phyloP scores from a whole-genome alignment of 2,888 invertebrate species.

The Cheilosia scutellata region DNA sequence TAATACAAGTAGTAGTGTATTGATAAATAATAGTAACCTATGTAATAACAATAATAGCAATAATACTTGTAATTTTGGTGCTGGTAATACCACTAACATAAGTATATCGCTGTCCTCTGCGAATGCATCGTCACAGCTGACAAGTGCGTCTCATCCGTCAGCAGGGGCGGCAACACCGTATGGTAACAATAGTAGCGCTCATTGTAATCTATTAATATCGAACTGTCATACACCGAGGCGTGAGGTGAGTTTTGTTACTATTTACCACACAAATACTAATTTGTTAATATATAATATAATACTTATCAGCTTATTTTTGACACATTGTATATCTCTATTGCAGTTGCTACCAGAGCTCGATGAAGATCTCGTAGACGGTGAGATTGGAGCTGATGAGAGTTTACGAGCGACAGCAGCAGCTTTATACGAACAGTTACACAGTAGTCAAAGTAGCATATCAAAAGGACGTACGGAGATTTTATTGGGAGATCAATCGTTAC shows the following conservation, averaged over 20 bases:
- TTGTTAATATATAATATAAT: background rate
- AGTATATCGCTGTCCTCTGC: constrained; percentile 53
- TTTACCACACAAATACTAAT: background rate
- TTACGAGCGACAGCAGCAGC: constrained; percentile 77
- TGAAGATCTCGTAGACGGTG: constrained; percentile 80
- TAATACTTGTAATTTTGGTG: constrained; percentile 77
- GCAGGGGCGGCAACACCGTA: constrained; percentile 36
- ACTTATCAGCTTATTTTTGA: background rate
- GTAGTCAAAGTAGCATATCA: constrained; percentile 84
- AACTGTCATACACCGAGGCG: constrained; percentile 84
- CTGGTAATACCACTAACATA: constrained; percentile 63
- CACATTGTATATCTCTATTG: background rate
- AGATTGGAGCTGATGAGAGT: constrained; percentile 78
- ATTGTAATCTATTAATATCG: constrained; percentile 83
- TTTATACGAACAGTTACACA: constrained; percentile 79
- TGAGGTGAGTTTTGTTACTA: constrained; percentile 80
- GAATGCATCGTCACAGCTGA: constrained; percentile 26
- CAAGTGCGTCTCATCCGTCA: constrained; percentile 35
- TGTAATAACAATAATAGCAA: constrained; percentile 78
- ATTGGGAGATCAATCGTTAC: constrained; percentile 83
- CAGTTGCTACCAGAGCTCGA: constrained; percentile 83
- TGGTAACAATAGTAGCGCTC: constrained; percentile 81
- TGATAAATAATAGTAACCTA: constrained; percentile 74
- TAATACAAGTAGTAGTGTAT: constrained; percentile 76
- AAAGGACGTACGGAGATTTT: constrained; percentile 84